Base-by-base conservation (phyloP, 2,113 vertebrate genomes). In the Phyllostomus hastatus region DNA sequence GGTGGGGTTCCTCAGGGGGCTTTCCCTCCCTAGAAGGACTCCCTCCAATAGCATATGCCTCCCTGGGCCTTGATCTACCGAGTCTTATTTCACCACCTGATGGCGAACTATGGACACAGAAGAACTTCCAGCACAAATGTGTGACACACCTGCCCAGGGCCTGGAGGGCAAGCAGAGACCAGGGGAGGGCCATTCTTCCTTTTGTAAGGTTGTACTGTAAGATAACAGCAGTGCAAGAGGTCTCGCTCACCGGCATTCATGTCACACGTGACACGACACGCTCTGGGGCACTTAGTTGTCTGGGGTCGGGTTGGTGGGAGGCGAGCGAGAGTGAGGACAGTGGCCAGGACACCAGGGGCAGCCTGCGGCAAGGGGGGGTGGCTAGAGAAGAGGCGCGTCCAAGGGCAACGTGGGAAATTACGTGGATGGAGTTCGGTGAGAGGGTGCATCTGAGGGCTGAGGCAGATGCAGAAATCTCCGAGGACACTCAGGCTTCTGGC, bases 341-440 rank as follows among this genome's bases (percentile, higher is more conserved):
- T 14, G 38, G 28, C 87, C 43, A 7, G 61, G 59, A 16, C 0
- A 10, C 3, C 11, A 4, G 38, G 28, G 4, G 41, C 8, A 14
- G n/a, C 50, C 0, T 2, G 1, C 2, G 1, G 16, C 6, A 33
- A 17, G 14, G 43, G 72, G 33, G 43, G 61, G 52, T n/a, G 2
- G 4, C 2, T 2, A 7, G 22, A 48, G 31, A 43, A 50, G 50
- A 31, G 61, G 20, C 2, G 8, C 0, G 0, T 0, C n/a, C 15
- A 0, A 0, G 5, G 41, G 20, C 33, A 41, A 20, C 0, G 1
- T 26, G 79, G 9, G 31, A 15, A 28, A n/a, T 38, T 28, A 46
- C 33, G 11, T 17, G 14, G 10, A 2, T 4, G 10, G 46, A 8
- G 31, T 31, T 72, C 20, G 20, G n/a, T 1, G 33, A 57, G 26